phyloP scores from a whole-genome alignment of 1,140 invertebrate genomes.

The Micrasema minimum region DNA sequence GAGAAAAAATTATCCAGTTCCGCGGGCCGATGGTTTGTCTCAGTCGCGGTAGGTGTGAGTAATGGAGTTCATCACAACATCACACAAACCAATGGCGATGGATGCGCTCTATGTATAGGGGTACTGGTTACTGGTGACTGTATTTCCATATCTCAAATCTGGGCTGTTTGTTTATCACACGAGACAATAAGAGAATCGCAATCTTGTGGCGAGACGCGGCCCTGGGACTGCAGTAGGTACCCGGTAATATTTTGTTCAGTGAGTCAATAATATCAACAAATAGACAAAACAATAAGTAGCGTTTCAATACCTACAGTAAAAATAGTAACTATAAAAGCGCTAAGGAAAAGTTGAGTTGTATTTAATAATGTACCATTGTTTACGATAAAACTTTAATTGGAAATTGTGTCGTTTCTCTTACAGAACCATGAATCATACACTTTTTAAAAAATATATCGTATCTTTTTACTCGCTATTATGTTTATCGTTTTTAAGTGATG shows the following conservation, averaged over 20 bases:
- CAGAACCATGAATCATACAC: too few relatives aligned
- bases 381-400: neutral
- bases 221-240: too few relatives aligned
- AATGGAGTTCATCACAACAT: slow-evolving; percentile 1
- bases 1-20: neutral
- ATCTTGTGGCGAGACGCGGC: slow-evolving; percentile 1
- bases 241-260: neutral
- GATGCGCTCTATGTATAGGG: too few relatives aligned
- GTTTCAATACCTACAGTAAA: neutral
- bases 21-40: neutral
- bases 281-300: neutral
- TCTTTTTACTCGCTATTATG: too few relatives aligned
- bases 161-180: slow-evolving; percentile 8
- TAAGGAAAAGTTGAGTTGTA: neutral
- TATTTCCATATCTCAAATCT: too few relatives aligned
- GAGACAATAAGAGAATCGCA: slow-evolving; percentile 15
- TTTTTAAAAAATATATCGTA: too few relatives aligned
- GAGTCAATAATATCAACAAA: slow-evolving; percentile 6
- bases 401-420: too few relatives aligned
- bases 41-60: neutral
- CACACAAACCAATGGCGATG: neutral
- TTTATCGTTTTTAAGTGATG: too few relatives aligned
- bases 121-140: too few relatives aligned
- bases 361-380: neutral
- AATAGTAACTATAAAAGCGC: neutral